phyloP scores from a whole-genome alignment of 2,888 invertebrate species.

The Pseudanteris insignis region DNA sequence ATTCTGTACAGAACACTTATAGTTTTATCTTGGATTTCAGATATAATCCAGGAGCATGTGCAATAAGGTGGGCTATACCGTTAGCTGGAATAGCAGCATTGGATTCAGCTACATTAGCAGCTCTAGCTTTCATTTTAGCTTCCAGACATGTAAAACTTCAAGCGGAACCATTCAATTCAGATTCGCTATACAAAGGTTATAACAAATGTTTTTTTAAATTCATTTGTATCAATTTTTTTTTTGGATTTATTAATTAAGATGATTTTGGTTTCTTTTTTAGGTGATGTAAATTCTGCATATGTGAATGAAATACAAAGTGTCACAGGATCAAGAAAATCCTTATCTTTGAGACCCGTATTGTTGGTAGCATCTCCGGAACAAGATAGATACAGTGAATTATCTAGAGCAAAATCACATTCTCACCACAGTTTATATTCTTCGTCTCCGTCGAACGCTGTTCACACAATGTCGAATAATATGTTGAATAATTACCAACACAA shows the following conservation, averaged over 20 bases:
- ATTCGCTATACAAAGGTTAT: slow-evolving; percentile 74
- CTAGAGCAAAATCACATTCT: slow-evolving; percentile 64
- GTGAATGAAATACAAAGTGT: slow-evolving; percentile 87
- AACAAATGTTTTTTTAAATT: no score
- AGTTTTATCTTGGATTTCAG: slow-evolving; percentile 47
- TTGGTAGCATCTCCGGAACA: slow-evolving; percentile 76
- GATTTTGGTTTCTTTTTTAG: slow-evolving; percentile 67
- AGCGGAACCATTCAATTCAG: slow-evolving; percentile 78
- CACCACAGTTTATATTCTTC: slow-evolving; percentile 64
- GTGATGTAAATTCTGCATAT: slow-evolving; percentile 89
- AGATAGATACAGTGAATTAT: slow-evolving; percentile 64
- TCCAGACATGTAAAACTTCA: slow-evolving; percentile 87
- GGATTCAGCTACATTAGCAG: slow-evolving; percentile 86
- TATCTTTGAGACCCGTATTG: slow-evolving; percentile 87
- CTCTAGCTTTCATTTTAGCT: slow-evolving; percentile 92
- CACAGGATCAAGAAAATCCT: slow-evolving; percentile 84
- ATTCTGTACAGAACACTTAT: no score
- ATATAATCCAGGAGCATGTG: slow-evolving; percentile 80
- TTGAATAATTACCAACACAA: slow-evolving; percentile 62
- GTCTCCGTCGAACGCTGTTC: slow-evolving; percentile 61
- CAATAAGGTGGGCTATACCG: slow-evolving; percentile 92
- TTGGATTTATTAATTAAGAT: neutral
- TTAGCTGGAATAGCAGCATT: slow-evolving; percentile 89
- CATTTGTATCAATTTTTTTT: no score
- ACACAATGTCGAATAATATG: slow-evolving; percentile 63